phyloP scores from a whole-genome alignment of 2,888 invertebrate species.

The Silvanus unidentatus region DNA sequence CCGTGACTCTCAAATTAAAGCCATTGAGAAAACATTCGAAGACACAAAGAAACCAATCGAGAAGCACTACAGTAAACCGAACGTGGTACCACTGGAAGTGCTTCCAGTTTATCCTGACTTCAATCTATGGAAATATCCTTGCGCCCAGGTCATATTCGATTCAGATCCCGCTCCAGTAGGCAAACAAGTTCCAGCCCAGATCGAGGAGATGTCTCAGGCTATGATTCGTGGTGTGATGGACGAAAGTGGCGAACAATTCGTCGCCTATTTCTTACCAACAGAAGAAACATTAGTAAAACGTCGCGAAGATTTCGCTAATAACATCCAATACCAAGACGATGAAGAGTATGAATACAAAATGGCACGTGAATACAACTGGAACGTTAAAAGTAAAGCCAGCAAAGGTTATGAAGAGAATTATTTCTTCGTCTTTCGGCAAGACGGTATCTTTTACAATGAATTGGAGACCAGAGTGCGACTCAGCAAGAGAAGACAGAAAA shows the following conservation, averaged over 20 bases:
- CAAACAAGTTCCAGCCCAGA: constrained; percentile 78
- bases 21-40: constrained; percentile 95
- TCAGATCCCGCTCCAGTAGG: constrained; percentile 93
- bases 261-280: constrained; percentile 95
- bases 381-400: constrained; percentile 84
- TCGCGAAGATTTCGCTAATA: constrained; percentile 70
- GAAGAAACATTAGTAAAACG: constrained; percentile 88
- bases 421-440: constrained; percentile 86
- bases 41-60: constrained; percentile 79
- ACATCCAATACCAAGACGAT: constrained; percentile 77
- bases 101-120: constrained; percentile 92
- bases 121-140: constrained; percentile 95
- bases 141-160: constrained; percentile 97
- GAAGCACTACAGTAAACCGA: constrained; percentile 95
- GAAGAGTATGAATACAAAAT: constrained; percentile 95
- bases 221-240: constrained; percentile 99
- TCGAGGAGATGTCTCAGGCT: constrained; percentile 98
- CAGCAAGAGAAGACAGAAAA: constrained; percentile 84
- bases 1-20: constrained; percentile 92
- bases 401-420: constrained; percentile 91
- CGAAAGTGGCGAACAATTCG: constrained; percentile 97
- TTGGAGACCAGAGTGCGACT: constrained; percentile 90
- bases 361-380: constrained; percentile 99
- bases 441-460: constrained; percentile 92
- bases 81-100: constrained; percentile 85